phyloP scores from a whole-genome alignment of 1,140 invertebrate species.

The Ceratosolen fusciceps region DNA sequence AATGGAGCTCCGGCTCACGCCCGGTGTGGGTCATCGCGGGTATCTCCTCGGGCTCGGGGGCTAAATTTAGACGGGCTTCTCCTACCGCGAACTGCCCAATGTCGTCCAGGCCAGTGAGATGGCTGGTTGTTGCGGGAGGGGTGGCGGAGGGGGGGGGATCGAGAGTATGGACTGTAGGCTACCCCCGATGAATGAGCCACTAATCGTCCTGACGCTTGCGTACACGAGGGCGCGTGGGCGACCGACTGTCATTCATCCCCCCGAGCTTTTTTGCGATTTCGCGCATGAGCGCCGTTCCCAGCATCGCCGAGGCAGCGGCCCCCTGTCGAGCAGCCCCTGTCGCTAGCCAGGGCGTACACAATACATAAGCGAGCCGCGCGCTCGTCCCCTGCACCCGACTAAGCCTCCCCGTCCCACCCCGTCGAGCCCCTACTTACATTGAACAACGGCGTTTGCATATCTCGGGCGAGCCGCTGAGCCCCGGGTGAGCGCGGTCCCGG shows the following conservation, averaged over 20 bases:
- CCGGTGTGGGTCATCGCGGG: no score
- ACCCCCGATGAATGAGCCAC: slow-evolving; percentile 24
- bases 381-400: neutral
- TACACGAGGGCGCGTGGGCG: neutral
- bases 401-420: neutral
- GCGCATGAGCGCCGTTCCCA: no score
- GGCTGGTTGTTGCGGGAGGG: no score
- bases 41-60: no score
- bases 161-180: neutral
- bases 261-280: no score
- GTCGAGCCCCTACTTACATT: neutral
- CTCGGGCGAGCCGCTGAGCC: neutral
- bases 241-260: no score
- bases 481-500: neutral
- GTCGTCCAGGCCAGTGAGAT: no score
- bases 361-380: no score
- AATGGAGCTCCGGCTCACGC: slow-evolving; percentile 49
- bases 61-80: slow-evolving; percentile 17
- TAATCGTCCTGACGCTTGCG: neutral
- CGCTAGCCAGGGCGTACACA: no score
- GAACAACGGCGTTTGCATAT: neutral
- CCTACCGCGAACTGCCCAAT: neutral
- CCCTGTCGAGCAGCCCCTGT: no score
- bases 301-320: no score
- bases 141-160: neutral